phyloP scores from a whole-genome alignment of 1,140 invertebrate genomes.

The Zophobas morio region DNA sequence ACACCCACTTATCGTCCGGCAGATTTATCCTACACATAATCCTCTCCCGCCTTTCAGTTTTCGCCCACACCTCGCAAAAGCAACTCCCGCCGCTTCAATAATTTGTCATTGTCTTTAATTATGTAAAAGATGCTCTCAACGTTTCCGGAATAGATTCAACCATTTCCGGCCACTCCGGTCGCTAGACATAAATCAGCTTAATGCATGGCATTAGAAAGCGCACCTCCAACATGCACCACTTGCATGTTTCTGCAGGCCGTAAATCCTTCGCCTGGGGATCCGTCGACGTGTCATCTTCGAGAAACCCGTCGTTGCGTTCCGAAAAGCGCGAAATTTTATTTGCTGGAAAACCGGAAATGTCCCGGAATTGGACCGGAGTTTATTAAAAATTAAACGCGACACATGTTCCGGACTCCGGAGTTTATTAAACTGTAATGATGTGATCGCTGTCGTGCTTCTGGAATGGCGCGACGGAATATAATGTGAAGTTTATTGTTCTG shows the following conservation, averaged over 20 bases:
- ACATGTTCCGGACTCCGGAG: constrained; percentile 23
- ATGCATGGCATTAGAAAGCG: constrained; percentile 10
- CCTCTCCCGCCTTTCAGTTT: too few species aligned
- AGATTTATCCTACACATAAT: too few species aligned
- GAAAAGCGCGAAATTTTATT: neutral
- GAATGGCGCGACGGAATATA: constrained; percentile 15
- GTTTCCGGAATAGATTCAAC: neutral
- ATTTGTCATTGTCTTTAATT: neutral
- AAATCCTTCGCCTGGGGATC: neutral
- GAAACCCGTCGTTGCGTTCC: too few species aligned
- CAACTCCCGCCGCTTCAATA: too few species aligned
- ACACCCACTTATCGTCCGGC: too few species aligned
- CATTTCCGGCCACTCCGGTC: neutral
- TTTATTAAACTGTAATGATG: constrained; percentile 31
- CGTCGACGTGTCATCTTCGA: too few species aligned
- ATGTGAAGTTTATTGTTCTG: constrained; percentile 30
- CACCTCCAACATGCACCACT: neutral
- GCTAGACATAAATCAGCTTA: constrained; percentile 13
- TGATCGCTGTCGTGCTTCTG: constrained; percentile 14
- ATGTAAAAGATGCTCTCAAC: neutral
- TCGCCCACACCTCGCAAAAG: too few species aligned
- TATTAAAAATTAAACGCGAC: constrained; percentile 38
- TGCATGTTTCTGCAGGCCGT: constrained; percentile 6
- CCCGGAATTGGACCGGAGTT: neutral
- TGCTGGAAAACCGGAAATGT: neutral